These are phyloP conservation scores for Electrophaes corylata DNA, from an alignment of 2,888 invertebrate genomes.

Conservation along the genomic window DNA sequence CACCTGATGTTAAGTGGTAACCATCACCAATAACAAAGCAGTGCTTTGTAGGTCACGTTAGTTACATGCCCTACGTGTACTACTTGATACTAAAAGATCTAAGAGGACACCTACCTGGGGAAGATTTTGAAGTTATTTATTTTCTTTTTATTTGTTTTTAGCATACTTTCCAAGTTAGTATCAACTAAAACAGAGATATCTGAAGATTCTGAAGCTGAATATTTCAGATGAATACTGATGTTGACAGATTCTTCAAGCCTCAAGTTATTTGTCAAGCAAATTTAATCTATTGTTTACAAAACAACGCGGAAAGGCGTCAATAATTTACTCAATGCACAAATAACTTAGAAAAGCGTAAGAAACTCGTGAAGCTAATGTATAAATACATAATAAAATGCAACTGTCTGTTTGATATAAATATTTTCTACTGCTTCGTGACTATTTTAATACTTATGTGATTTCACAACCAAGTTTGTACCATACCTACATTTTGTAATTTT, in stretches of 20 bases:
- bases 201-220: not conserved
- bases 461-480: not conserved
- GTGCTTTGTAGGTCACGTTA: too few relatives aligned
- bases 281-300: constrained; percentile 27
- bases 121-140: too few relatives aligned
- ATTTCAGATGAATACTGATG: constrained; percentile 19
- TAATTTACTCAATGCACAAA: constrained; percentile 21
- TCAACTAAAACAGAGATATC: too few relatives aligned
- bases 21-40: too few relatives aligned
- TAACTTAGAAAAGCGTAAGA: constrained; percentile 14
- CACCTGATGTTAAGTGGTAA: too few relatives aligned
- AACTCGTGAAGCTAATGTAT: constrained; percentile 15
- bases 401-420: constrained; percentile 1
- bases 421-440: not conserved
- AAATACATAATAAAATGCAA: constrained; percentile 12
- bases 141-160: too few relatives aligned
- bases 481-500: not conserved
- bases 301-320: constrained; percentile 19
- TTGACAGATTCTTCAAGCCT: constrained; percentile 18
- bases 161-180: too few relatives aligned
- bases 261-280: constrained; percentile 26
- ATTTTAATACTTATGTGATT: constrained; percentile 2
- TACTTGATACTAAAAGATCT: too few relatives aligned
- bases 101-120: too few relatives aligned
- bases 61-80: too few relatives aligned